These are phyloP conservation scores for Bovichtus variegatus DNA, from an alignment of 2,797 vertebrate genomes.

Conservation along the genomic window DNA sequence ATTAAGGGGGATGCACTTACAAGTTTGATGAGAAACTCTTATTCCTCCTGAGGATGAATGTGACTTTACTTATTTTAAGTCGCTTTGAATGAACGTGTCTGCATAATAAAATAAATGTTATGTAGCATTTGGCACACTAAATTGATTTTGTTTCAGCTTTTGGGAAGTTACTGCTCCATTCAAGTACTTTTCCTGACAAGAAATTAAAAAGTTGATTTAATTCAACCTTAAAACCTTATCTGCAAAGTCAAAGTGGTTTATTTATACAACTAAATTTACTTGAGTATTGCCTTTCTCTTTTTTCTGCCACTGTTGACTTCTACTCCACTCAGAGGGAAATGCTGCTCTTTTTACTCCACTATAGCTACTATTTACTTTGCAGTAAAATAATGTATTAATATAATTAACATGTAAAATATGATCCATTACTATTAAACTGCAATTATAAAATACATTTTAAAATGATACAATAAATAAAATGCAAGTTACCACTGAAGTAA, in stretches of 20 bases:
- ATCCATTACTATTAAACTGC: too few species aligned
- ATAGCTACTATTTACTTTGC: background rate
- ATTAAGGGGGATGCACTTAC: background rate
- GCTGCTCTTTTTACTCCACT: background rate
- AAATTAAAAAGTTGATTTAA: background rate
- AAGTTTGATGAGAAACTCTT: background rate
- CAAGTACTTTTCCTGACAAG: background rate
- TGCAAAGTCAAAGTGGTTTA: too few species aligned
- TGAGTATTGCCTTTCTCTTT: background rate
- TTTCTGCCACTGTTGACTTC: background rate
- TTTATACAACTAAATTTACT: background rate
- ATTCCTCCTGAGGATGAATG: background rate
- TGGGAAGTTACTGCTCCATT: background rate
- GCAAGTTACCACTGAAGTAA: too few species aligned
- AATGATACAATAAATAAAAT: too few species aligned
- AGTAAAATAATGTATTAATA: too few species aligned
- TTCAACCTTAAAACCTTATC: background rate
- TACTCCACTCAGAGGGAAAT: background rate
- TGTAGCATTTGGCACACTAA: background rate
- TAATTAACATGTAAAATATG: background rate
- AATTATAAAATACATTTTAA: too few species aligned
- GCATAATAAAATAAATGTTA: background rate
- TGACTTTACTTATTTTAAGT: background rate
- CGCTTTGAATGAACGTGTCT: background rate
- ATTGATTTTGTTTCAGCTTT: background rate